Evolutionary conservation across 2,797 vertebrate genomes (phyloP).

Genomic region (Stomatorhinus walkeri): DNA sequence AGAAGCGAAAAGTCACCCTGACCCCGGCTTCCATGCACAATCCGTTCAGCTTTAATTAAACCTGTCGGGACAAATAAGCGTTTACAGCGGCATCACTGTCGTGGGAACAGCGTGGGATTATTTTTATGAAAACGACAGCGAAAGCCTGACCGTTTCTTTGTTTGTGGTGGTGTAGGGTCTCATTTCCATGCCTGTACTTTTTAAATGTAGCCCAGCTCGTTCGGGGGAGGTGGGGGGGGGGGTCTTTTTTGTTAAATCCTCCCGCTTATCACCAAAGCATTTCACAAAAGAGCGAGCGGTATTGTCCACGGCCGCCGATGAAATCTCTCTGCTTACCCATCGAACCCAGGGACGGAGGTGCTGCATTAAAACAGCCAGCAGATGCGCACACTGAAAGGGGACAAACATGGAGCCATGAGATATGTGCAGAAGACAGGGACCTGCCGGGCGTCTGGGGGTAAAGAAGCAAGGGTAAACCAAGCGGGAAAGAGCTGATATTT

Average conservation of each 20-base stretch:
- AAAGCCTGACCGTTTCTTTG: background rate
- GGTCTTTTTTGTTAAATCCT: background rate
- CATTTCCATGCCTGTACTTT: background rate
- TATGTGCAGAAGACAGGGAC: slow-evolving; percentile 20
- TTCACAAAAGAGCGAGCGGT: background rate
- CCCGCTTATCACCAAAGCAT: background rate
- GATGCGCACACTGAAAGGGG: background rate
- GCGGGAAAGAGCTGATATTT: slow-evolving; percentile 53
- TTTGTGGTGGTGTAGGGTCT: background rate
- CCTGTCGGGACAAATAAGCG: background rate
- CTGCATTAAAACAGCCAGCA: background rate
- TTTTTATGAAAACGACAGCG: background rate
- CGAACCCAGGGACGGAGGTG: background rate
- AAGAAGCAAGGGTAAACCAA: background rate
- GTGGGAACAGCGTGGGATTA: background rate
- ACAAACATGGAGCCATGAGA: background rate
- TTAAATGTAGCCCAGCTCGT: background rate
- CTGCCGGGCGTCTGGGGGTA: slow-evolving; percentile 26
- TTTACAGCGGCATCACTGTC: background rate
- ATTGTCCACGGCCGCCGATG: background rate
- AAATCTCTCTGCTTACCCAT: background rate
- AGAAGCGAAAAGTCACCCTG: background rate
- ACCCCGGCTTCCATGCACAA: background rate
- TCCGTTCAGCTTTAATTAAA: background rate
- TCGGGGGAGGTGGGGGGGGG: background rate